Evolutionary conservation across 2,113 vertebrate species (phyloP), one percentile per base, ranked within the genome.

Genomic region (Phylloscopus whistleri): DNA sequence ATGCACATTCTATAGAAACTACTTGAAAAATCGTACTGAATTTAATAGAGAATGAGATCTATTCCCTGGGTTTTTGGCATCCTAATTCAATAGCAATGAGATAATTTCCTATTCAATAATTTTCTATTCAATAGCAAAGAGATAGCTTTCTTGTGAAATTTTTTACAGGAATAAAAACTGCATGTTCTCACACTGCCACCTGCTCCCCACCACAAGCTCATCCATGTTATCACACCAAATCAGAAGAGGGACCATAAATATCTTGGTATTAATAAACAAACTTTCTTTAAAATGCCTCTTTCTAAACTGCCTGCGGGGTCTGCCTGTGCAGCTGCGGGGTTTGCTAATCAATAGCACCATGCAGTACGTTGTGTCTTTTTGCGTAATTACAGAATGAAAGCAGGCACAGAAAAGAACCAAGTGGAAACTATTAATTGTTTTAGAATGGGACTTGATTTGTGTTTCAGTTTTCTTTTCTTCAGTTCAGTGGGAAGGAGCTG

Each of bases 391-490:
- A 81, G 69, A 89, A 72, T 59, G 85, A 89, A 92, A 89, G 68
- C 85, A 81, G 56, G 69, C 83, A 41, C 31, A 51, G 74, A 69
- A 94, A 95, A 83, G 85, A 87, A 89, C 64, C 30, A 76, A 95
- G 80, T 85, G 84, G 84, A 93, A 96, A 89, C 72, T 67, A 90
- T 92, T 95, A 89, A 97, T 96, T 96, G 93, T 85, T 85, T 87
- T 73, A 80, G 89, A 92, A 85, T 66, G 74, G 60, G 49, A 56
- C 53, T 94, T 83, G 94, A 93, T 94, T 94, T 76, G 77, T 86
- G 68, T 91, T 95, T 93, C 90, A 75, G 60, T 92, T 95, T 97
- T 90, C 58, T 77, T 84, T 89, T 94, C 68, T 89, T 76, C 0
- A 0, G 46, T 92, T 73, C 86, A 46, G 44, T 62, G 67, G 73